Base-by-base conservation (phyloP, 1,140 invertebrate species). In the Dendrolimus punctatus region DNA sequence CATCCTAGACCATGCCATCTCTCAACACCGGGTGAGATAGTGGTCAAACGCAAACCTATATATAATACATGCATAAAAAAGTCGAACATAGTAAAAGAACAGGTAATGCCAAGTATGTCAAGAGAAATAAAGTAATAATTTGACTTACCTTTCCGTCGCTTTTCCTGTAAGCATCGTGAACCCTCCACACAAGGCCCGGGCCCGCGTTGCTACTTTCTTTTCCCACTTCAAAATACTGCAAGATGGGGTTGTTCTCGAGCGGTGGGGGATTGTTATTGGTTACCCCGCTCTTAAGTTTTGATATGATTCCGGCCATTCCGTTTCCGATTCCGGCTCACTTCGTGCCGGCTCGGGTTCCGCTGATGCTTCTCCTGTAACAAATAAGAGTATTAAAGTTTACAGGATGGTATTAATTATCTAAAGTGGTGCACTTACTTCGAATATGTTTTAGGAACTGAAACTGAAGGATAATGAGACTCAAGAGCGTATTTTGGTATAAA, bases 121-220 rank as follows among this genome's bases (percentile, higher is more conserved):
- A 23, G 23, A 9, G n/a, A 44, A n/a, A 7, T 42, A n/a, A 6
- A 7, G 40, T 6, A 42, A 42, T 2, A n/a, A 42, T n/a, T 42
- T 7, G 43, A 85, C 90, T 90, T 87, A 98, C 97, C 94, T 96
- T 96, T 62, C 94, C 93, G 70, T 98, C 97, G 47, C 91, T 93
- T 78, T 96, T 96, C 53, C 95, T 86, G 68, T 93, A 94, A 0
- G 93, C 96, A 64, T 99, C 96, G 73, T 96, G 94, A 55, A 98
- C 95, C 68, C 93, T 94, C 97, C 97, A 99, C 6, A 96, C 91
- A 55, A 96, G 91, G 71, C 97, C 96, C 0, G 96, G 96, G 0
- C 97, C 97, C 10, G 95, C 96, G 51, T 92, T 96, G 23, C 94
- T 95, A 46, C 92, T 90, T 73, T 95, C 93, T 67, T 95, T 94